Evolutionary conservation across 2,113 vertebrate species (phyloP).

Genomic region (Neopipo cinnamomea): DNA sequence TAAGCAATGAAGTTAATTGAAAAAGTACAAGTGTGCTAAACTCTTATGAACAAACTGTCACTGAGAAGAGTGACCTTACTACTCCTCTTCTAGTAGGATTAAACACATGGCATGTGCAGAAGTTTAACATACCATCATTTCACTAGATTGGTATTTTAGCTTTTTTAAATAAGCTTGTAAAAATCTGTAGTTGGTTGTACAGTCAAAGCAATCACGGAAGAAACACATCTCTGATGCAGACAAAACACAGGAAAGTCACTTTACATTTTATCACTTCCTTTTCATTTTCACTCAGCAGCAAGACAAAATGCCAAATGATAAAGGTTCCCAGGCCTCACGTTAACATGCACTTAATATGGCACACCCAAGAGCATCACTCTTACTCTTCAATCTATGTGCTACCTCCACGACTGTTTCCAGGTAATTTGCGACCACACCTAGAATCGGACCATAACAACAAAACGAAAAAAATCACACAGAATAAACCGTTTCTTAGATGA

Average conservation of each 20-base stretch:
- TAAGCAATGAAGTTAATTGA: not conserved
- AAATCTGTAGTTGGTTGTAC: not conserved
- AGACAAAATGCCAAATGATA: not conserved
- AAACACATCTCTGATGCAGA: not conserved
- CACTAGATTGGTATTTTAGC: not conserved
- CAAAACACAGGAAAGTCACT: not conserved
- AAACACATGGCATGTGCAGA: not conserved
- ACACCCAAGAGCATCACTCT: not conserved
- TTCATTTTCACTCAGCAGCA: not conserved
- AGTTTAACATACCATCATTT: not conserved
- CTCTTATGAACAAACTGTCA: not conserved
- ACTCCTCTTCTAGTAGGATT: not conserved
- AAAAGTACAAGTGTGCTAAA: not conserved
- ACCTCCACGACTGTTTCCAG: not conserved
- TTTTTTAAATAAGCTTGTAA: not conserved
- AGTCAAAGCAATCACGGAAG: not conserved
- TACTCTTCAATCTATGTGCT: not conserved
- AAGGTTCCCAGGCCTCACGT: not conserved
- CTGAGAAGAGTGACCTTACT: not conserved
- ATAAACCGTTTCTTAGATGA: not conserved
- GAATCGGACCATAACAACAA: not conserved
- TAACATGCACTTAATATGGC: not conserved
- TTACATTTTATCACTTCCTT: not conserved
- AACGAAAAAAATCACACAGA: not conserved
- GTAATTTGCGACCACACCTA: not conserved